Evolutionary conservation across 37 sponge, comb jelly and placozoan genomes (phyloP).

Genomic region (Ephydatia muelleri): DNA sequence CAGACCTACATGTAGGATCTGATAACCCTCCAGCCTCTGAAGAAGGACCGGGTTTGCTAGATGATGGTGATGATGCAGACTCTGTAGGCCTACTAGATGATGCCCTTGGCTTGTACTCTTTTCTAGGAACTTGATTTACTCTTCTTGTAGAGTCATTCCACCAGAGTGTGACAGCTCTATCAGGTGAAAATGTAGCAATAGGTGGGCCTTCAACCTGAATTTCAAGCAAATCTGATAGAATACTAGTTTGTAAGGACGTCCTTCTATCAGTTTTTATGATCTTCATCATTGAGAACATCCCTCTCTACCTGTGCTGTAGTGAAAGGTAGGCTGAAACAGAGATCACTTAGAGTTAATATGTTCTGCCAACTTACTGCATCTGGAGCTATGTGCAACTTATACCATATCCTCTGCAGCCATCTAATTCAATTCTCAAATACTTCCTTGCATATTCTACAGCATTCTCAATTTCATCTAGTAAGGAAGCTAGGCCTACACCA

Average conservation of each 20-base stretch:
- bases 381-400: slow-evolving; percentile 27
- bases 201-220: slow-evolving; percentile 52
- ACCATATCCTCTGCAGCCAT: slow-evolving; percentile 42
- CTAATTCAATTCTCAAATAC: slow-evolving; percentile 34
- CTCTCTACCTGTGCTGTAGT: slow-evolving; percentile 51
- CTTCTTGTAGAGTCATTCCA: slow-evolving; percentile 48
- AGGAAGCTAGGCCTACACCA: not conserved
- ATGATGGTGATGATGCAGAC: not conserved
- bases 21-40: not conserved
- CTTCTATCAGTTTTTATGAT: slow-evolving; percentile 40
- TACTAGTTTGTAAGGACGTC: slow-evolving; percentile 20
- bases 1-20: not conserved
- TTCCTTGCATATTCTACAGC: slow-evolving; percentile 39
- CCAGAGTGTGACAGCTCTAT: slow-evolving; percentile 39
- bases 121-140: slow-evolving; percentile 46
- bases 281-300: slow-evolving; percentile 54
- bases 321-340: slow-evolving; percentile 52
- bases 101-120: slow-evolving; percentile 28
- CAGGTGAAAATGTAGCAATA: slow-evolving; percentile 24
- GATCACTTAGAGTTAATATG: slow-evolving; percentile 22
- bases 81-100: not conserved
- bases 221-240: slow-evolving; percentile 42
- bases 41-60: too few relatives aligned
- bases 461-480: slow-evolving; percentile 41
- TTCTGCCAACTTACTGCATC: slow-evolving; percentile 22